Percentiles rank a stretch among this genome's conserved stretches.
Evolutionary conservation across 2,888 invertebrate genomes (phyloP).

Genomic region (Ormyrus thymus): DNA sequence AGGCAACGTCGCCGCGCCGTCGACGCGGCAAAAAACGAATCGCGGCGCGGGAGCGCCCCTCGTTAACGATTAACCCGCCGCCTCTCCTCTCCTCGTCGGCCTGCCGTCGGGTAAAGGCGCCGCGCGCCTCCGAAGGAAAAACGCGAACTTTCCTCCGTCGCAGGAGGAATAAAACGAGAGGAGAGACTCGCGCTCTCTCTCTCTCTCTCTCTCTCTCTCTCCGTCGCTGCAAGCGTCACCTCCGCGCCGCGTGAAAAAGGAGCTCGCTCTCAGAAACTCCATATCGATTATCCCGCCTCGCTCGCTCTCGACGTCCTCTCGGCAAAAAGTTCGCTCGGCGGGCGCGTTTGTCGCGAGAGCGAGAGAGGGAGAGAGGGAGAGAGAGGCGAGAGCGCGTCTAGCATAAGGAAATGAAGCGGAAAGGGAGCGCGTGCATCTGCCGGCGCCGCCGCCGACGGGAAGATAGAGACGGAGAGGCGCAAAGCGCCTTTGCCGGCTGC

Average conservation of each 20-base stretch:
- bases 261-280: neutral
- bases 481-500: neutral
- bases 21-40: slow-evolving; percentile 26
- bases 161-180: too few relatives aligned
- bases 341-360: neutral
- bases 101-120: too few relatives aligned
- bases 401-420: slow-evolving; percentile 43
- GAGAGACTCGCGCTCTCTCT: slow-evolving; percentile 20
- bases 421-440: slow-evolving; percentile 18
- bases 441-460: slow-evolving; percentile 7
- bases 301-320: neutral
- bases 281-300: slow-evolving; percentile 40
- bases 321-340: neutral
- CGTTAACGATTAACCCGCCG: slow-evolving; percentile 68
- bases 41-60: slow-evolving; percentile 1
- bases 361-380: neutral
- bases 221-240: neutral
- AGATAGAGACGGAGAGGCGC: neutral
- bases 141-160: too few relatives aligned
- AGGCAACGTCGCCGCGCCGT: too few relatives aligned
- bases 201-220: slow-evolving; percentile 12
- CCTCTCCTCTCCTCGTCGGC: slow-evolving; percentile 50
- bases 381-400: slow-evolving; percentile 3
- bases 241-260: neutral
- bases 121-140: too few relatives aligned